Conservation (phyloP, 2,888 invertebrate species). For the Ptychoptera albimana region DNA sequence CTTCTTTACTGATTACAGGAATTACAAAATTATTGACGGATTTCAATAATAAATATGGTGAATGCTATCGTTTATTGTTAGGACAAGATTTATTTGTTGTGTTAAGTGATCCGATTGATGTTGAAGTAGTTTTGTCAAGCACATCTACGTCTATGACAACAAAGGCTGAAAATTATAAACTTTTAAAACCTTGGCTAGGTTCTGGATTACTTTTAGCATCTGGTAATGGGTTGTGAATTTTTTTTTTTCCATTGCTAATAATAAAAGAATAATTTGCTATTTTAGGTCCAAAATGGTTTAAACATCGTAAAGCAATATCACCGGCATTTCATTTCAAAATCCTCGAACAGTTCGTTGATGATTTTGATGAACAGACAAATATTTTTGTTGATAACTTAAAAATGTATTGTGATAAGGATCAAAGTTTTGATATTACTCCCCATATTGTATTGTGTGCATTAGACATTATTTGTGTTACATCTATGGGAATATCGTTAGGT, state of each 20-base stretch:
- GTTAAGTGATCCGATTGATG: constrained; percentile 27
- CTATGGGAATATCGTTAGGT: constrained; percentile 64
- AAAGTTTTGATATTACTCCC: constrained; percentile 41
- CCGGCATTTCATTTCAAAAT: constrained; percentile 69
- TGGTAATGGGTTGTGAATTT: constrained; percentile 11
- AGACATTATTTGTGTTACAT: constrained; percentile 54
- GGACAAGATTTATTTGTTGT: constrained; percentile 30
- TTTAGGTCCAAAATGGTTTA: constrained; percentile 40
- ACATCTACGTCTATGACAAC: constrained; percentile 19
- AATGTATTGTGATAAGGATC: constrained; percentile 23
- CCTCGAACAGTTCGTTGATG: constrained; percentile 50
- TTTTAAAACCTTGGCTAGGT: constrained; percentile 22
- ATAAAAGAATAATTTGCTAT: not conserved
- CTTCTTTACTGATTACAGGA: not conserved
- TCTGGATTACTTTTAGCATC: constrained; percentile 21
- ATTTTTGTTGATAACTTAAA: constrained; percentile 39
- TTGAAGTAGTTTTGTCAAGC: constrained; percentile 24
- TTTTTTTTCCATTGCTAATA: constrained; percentile 1
- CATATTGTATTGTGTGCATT: constrained; percentile 39
- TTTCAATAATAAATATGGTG: constrained; percentile 29
- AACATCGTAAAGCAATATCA: constrained; percentile 52
- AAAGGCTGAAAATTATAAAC: constrained; percentile 19
- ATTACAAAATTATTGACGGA: constrained; percentile 20
- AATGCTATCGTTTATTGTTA: constrained; percentile 28
- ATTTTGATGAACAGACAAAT: constrained; percentile 46